Conservation (phyloP, 2,113 vertebrate species). For the Oncorhynchus gorbuscha region DNA sequence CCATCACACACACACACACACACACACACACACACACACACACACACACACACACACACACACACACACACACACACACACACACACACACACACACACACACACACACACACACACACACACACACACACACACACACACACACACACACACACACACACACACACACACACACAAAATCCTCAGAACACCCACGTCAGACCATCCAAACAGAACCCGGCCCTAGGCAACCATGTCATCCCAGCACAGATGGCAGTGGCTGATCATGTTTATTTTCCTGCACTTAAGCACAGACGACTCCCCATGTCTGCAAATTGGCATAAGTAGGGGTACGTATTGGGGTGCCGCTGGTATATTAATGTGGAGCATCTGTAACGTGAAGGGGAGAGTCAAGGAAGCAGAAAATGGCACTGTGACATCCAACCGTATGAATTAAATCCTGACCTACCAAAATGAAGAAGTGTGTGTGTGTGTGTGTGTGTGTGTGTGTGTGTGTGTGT, state of each 20-base stretch:
- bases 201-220: conserved; percentile 50
- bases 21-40: conserved; percentile 40
- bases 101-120: conserved; percentile 35
- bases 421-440: not conserved
- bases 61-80: conserved; percentile 29
- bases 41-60: conserved; percentile 33
- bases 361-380: not conserved
- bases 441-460: not conserved
- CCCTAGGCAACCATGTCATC: conserved; percentile 70
- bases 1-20: conserved; percentile 39
- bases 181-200: conserved; percentile 50
- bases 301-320: conserved; percentile 48
- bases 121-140: conserved; percentile 35
- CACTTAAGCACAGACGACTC: conserved; percentile 60
- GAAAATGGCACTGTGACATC: not conserved
- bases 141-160: conserved; percentile 40
- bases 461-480: not conserved
- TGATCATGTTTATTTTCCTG: conserved; percentile 74
- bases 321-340: not conserved
- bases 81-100: conserved; percentile 39
- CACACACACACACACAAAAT: conserved; percentile 30
- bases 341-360: not conserved
- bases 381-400: not conserved
- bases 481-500: no score
- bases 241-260: conserved; percentile 58